A percentile compares a stretch with the other conserved stretches of the same genome.
These are phyloP conservation scores for Cettia cetti DNA, from an alignment of 2,113 vertebrate species.

Conservation along the genomic window DNA sequence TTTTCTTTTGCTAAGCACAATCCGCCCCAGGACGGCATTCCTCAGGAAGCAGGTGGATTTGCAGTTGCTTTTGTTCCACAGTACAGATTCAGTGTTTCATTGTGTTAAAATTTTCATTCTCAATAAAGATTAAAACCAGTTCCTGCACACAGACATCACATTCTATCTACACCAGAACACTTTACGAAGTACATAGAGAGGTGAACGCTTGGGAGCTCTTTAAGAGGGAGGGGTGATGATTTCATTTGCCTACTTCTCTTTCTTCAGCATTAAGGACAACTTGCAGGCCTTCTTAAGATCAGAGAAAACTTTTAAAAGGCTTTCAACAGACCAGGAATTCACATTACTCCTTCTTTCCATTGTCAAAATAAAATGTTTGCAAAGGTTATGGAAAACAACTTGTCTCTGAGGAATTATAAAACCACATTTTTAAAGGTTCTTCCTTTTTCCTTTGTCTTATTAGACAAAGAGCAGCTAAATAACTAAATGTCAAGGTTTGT, in stretches of 20 bases:
- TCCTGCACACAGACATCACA: background rate
- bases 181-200: background rate
- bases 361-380: slow-evolving; percentile 19
- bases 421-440: slow-evolving; percentile 5
- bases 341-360: background rate
- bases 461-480: slow-evolving; percentile 11
- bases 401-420: slow-evolving; percentile 17
- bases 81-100: background rate
- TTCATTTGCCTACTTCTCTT: background rate
- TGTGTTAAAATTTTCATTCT: background rate
- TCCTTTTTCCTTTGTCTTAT: slow-evolving; percentile 15
- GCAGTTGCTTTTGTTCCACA: background rate
- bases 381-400: slow-evolving; percentile 50
- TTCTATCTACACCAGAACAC: background rate
- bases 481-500: slow-evolving; percentile 37
- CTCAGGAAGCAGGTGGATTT: background rate
- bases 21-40: background rate
- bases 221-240: background rate
- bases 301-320: background rate
- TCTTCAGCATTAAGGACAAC: background rate
- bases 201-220: background rate
- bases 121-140: background rate
- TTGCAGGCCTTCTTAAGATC: background rate
- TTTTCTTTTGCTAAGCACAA: background rate
- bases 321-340: background rate